Conservation (phyloP, 92 coral and sea anemone genomes). For the Epizoanthus illoricatus region DNA sequence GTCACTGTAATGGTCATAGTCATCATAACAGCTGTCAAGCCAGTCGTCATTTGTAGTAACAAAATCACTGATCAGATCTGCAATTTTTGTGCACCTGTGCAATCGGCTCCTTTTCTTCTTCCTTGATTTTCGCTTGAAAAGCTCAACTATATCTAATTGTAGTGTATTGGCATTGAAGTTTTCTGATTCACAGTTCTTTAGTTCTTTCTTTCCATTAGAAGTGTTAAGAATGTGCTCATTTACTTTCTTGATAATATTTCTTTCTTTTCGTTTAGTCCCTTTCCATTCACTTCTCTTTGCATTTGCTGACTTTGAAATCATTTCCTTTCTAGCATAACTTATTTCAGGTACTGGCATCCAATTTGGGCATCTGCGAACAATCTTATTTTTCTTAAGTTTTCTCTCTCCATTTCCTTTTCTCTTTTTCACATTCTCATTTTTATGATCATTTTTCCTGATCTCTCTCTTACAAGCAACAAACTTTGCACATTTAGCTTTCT, state of each 20-base stretch:
- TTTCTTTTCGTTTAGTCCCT: constrained; percentile 11
- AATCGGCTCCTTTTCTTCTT: constrained; percentile 2
- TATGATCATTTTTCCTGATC: constrained; percentile 9
- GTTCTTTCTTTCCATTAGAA: constrained; percentile 29
- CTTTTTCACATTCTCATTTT: constrained; percentile 39
- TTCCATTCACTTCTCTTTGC: neutral
- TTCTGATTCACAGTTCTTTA: constrained; percentile 86
- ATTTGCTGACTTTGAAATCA: neutral
- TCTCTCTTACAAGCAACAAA: constrained; percentile 24
- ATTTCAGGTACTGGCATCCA: constrained; percentile 17
- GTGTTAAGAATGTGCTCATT: constrained; percentile 10
- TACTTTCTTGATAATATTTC: neutral
- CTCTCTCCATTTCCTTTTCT: constrained; percentile 43
- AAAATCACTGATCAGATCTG: too few relatives aligned
- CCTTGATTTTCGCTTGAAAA: neutral
- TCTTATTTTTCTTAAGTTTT: constrained; percentile 30
- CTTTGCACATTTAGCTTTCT: neutral
- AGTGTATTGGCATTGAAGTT: constrained; percentile 71
- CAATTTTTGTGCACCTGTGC: neutral
- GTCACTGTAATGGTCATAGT: neutral
- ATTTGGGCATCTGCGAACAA: constrained; percentile 36
- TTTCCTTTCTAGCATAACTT: neutral
- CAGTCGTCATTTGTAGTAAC: neutral
- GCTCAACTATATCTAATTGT: constrained; percentile 60
- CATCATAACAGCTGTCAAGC: neutral